These are phyloP conservation scores for Cardiocondyla obscurior DNA, from an alignment of 1,140 invertebrate genomes.

Conservation along the genomic window DNA sequence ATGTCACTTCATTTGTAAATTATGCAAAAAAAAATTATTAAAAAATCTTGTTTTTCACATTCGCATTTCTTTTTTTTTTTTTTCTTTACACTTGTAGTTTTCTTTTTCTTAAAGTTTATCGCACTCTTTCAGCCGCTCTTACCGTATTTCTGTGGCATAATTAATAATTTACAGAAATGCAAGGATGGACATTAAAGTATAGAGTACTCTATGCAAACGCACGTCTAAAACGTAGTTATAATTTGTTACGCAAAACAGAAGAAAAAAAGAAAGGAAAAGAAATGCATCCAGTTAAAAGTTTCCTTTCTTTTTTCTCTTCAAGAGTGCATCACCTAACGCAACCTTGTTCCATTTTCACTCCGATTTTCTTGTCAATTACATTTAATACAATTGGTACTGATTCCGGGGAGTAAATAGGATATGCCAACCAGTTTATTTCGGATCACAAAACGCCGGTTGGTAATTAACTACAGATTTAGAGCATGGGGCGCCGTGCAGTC, in stretches of 20 bases:
- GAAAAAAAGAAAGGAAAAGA: not conserved
- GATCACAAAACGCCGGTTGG: slow-evolving; percentile 37
- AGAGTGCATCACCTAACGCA: no score
- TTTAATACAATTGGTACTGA: slow-evolving; percentile 27
- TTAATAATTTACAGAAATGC: not conserved
- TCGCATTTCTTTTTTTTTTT: no score
- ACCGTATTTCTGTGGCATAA: not conserved
- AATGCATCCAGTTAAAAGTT: not conserved
- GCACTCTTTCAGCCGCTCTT: not conserved
- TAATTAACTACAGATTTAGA: slow-evolving; percentile 59
- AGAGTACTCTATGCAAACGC: not conserved
- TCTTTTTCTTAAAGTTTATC: not conserved
- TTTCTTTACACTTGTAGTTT: not conserved
- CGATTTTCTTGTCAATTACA: not conserved
- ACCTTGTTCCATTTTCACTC: not conserved
- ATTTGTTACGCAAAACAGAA: not conserved
- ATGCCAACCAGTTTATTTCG: slow-evolving; percentile 6
- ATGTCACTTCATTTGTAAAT: not conserved
- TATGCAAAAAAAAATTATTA: not conserved
- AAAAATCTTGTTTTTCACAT: not conserved
- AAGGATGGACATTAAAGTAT: not conserved
- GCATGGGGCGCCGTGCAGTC: slow-evolving; percentile 77
- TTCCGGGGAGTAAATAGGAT: slow-evolving; percentile 4
- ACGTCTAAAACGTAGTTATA: not conserved
- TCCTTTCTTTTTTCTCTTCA: no score